These are phyloP conservation scores for Eulemur albifrons DNA, from an alignment of 2,797 vertebrate genomes.

Conservation along the genomic window DNA sequence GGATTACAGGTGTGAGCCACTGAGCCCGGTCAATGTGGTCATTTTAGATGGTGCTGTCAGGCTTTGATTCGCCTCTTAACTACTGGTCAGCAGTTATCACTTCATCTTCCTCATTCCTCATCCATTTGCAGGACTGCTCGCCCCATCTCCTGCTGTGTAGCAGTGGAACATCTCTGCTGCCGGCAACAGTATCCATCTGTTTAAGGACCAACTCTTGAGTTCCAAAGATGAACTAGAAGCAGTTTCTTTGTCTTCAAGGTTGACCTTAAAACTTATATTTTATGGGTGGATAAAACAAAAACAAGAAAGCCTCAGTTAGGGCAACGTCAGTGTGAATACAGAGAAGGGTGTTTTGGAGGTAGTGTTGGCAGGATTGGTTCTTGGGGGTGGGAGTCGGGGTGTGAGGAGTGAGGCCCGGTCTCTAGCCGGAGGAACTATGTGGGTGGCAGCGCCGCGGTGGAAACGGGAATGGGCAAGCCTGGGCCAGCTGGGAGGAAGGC, in stretches of 20 bases:
- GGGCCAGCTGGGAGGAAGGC: not conserved
- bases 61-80: not conserved
- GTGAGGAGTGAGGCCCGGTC: not conserved
- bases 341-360: not conserved
- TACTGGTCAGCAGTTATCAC: not conserved
- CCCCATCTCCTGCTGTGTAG: not conserved
- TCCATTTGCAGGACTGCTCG: not conserved
- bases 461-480: not conserved
- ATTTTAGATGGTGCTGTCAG: too few relatives aligned
- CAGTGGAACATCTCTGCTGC: not conserved
- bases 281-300: not conserved
- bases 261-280: not conserved
- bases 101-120: not conserved
- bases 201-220: not conserved
- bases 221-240: not conserved
- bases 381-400: too few relatives aligned
- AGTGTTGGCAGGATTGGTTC: not conserved
- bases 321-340: not conserved
- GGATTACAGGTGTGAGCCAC: not conserved
- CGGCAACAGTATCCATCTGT: fast-evolving
- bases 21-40: fast-evolving
- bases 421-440: not conserved
- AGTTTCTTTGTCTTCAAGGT: not conserved
- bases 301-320: not conserved
- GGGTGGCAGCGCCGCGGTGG: too few relatives aligned